Conservation (phyloP, 2,113 vertebrate species). For the Actenoides lindsayi region DNA sequence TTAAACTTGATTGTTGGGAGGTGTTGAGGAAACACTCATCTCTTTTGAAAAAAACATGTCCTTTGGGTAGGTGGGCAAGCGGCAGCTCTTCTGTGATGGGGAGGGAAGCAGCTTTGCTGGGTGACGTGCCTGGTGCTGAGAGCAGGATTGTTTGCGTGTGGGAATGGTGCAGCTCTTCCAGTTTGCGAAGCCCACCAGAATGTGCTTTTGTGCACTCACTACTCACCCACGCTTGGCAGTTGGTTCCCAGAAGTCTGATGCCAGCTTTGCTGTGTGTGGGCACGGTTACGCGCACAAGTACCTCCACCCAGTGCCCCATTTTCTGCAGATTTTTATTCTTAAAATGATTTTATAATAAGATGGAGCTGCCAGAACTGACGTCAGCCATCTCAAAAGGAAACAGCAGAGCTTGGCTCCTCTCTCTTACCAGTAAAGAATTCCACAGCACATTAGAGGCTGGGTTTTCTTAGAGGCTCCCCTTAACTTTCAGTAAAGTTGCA, state of each 20-base stretch:
- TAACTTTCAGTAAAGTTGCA: neutral
- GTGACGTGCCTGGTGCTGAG: neutral
- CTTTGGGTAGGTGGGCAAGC: slow-evolving; percentile 22
- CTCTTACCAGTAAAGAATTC: neutral
- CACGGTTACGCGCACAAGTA: neutral
- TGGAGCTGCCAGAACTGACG: neutral
- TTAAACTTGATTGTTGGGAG: neutral
- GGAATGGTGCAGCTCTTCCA: neutral
- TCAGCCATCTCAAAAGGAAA: neutral
- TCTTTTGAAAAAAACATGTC: neutral
- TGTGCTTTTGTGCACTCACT: neutral
- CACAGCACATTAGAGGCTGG: accelerated
- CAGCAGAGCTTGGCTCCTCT: neutral
- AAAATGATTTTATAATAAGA: neutral
- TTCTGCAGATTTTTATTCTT: neutral
- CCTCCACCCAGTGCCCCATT: slow-evolving; percentile 35
- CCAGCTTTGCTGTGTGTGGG: slow-evolving; percentile 15
- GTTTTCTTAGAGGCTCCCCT: neutral
- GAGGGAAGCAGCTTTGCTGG: neutral
- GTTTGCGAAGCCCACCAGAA: neutral
- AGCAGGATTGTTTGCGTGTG: neutral
- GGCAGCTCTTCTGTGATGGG: neutral
- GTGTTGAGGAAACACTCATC: slow-evolving; percentile 28
- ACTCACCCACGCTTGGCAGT: neutral
- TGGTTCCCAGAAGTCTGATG: slow-evolving; percentile 6